Percentiles rank a stretch among this genome's conserved stretches.
These are phyloP conservation scores for Leptinotarsa texana DNA, from an alignment of 1,140 invertebrate species.

Conservation along the genomic window DNA sequence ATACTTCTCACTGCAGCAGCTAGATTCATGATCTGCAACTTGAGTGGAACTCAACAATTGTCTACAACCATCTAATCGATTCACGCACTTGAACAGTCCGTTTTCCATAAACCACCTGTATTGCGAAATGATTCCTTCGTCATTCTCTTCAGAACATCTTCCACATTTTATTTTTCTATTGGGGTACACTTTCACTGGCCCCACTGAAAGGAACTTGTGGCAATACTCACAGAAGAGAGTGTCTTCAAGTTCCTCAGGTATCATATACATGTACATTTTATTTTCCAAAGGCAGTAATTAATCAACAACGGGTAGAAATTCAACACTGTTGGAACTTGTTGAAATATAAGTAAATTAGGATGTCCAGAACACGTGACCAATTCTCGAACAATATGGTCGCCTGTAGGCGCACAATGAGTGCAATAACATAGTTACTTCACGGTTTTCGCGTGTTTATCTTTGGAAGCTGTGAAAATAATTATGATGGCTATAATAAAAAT, in stretches of 20 bases:
- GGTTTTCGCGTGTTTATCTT: no score
- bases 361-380: no score
- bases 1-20: neutral
- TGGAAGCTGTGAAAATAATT: no score
- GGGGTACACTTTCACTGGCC: neutral
- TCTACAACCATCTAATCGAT: slow-evolving; percentile 8
- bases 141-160: neutral
- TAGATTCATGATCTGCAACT: slow-evolving; percentile 8
- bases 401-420: no score
- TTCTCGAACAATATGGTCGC: no score
- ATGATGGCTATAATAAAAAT: no score
- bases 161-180: slow-evolving; percentile 12
- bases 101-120: neutral
- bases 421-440: no score
- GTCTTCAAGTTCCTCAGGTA: slow-evolving; percentile 4
- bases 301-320: no score
- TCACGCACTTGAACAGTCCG: slow-evolving; percentile 1
- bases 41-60: neutral
- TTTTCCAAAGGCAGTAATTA: no score
- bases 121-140: neutral
- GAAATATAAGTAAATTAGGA: no score
- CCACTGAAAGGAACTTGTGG: slow-evolving; percentile 14
- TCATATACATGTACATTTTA: neutral
- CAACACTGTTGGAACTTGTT: no score
- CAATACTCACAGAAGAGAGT: neutral